phyloP scores from a whole-genome alignment of 2,113 vertebrate species.

The Sarotherodon lohbergeri region DNA sequence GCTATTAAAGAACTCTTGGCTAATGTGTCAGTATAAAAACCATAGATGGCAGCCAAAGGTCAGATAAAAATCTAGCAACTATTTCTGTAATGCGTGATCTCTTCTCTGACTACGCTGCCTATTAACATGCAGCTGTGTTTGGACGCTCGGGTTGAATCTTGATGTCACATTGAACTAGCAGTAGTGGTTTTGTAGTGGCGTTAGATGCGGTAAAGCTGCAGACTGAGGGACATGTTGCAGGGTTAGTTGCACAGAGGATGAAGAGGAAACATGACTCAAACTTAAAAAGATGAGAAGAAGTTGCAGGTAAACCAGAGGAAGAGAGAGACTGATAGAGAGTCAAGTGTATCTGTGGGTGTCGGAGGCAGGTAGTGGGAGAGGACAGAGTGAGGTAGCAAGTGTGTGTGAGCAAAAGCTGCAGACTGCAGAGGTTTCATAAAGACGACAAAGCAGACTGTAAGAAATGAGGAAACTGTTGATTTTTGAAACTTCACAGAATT shows the following conservation, averaged over 20 bases:
- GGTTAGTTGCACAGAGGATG: neutral
- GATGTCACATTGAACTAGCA: neutral
- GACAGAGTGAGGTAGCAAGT: neutral
- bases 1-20: neutral
- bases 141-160: neutral
- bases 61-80: neutral
- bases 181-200: neutral
- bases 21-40: neutral
- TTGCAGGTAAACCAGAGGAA: neutral
- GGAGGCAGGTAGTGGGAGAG: neutral
- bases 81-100: neutral
- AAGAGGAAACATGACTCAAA: neutral
- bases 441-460: neutral
- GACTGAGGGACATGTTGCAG: neutral
- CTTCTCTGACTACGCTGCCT: neutral
- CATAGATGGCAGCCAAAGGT: neutral
- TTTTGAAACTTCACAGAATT: neutral
- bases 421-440: neutral
- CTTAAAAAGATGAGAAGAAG: neutral
- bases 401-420: neutral
- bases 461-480: neutral
- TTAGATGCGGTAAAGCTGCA: neutral
- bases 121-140: neutral
- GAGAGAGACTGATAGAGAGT: neutral
- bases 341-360: neutral